Percentiles rank a stretch among this genome's conserved stretches.
These are phyloP conservation scores for Fukomys damarensis DNA, from an alignment of 2,113 vertebrate genomes.

Conservation along the genomic window DNA sequence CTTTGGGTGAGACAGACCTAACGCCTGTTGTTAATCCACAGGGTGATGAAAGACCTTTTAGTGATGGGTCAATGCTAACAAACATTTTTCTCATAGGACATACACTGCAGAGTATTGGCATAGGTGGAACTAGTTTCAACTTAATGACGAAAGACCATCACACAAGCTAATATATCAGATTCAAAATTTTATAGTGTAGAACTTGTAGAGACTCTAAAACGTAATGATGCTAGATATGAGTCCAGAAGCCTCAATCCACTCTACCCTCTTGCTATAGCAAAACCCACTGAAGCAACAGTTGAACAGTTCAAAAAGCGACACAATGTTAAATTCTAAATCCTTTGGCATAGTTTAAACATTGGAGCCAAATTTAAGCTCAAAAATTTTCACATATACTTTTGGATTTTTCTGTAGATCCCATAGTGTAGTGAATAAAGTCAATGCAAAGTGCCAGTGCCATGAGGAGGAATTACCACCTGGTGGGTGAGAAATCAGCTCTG, in stretches of 20 bases:
- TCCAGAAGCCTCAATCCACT: constrained; percentile 57
- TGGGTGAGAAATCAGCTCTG: not conserved
- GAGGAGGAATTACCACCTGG: not conserved
- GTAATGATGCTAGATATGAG: constrained; percentile 78
- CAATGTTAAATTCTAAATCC: not conserved
- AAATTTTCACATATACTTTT: not conserved
- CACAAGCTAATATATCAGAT: constrained; percentile 70
- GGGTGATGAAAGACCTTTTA: constrained; percentile 36
- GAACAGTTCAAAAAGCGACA: not conserved
- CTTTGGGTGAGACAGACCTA: not conserved
- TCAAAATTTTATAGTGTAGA: constrained; percentile 73
- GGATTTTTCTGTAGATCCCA: not conserved
- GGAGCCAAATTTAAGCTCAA: constrained; percentile 14
- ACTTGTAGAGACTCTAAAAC: constrained; percentile 79
- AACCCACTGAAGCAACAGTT: constrained; percentile 54
- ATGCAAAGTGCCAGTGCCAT: not conserved
- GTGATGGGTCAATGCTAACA: constrained; percentile 54
- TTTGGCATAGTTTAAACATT: constrained; percentile 39
- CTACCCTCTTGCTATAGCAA: constrained; percentile 67
- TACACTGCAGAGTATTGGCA: constrained; percentile 45
- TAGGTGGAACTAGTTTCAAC: constrained; percentile 31
- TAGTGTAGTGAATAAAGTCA: not conserved
- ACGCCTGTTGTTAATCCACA: constrained; percentile 40
- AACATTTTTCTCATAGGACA: constrained; percentile 72
- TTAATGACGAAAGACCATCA: constrained; percentile 69